Conservation (phyloP, 1,140 invertebrate species). For the Caenorhabditis inopinata region DNA sequence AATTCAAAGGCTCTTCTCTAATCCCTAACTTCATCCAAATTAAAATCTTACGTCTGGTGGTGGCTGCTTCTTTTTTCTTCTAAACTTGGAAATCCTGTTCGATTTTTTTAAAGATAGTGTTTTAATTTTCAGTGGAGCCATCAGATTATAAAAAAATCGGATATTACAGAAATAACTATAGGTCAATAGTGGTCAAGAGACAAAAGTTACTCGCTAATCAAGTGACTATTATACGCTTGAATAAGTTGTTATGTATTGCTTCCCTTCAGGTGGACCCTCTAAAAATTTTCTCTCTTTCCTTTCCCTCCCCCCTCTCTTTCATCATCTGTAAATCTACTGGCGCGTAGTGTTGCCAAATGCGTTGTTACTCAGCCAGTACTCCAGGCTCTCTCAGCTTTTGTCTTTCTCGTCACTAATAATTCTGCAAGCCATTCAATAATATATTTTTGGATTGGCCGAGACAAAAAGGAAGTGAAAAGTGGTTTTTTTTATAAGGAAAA, state of each 20-base stretch:
- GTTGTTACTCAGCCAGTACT: constrained; percentile 24
- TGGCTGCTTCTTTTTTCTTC: constrained; percentile 23
- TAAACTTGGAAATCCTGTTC: not conserved
- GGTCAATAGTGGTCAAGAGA: constrained; percentile 26
- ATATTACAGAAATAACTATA: not conserved
- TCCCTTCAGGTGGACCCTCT: not conserved
- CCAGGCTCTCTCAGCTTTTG: constrained; percentile 19
- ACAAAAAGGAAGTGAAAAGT: not conserved
- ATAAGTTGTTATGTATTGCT: constrained; percentile 28
- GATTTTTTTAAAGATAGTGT: not conserved
- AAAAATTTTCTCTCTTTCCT: not conserved
- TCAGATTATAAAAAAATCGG: not conserved
- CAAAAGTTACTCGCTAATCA: constrained; percentile 19
- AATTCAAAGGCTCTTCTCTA: too few species aligned
- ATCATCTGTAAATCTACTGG: constrained; percentile 25
- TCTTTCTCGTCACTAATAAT: constrained; percentile 1
- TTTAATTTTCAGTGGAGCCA: not conserved
- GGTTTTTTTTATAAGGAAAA: not conserved
- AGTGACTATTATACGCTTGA: constrained; percentile 34
- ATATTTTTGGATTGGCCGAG: not conserved
- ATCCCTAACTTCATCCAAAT: not conserved
- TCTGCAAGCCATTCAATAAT: constrained; percentile 26
- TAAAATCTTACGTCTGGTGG: constrained; percentile 1
- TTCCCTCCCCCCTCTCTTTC: not conserved
- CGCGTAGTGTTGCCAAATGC: constrained; percentile 33